phyloP scores from a whole-genome alignment of 2,797 vertebrate species.

The Lagorchestes hirsutus region DNA sequence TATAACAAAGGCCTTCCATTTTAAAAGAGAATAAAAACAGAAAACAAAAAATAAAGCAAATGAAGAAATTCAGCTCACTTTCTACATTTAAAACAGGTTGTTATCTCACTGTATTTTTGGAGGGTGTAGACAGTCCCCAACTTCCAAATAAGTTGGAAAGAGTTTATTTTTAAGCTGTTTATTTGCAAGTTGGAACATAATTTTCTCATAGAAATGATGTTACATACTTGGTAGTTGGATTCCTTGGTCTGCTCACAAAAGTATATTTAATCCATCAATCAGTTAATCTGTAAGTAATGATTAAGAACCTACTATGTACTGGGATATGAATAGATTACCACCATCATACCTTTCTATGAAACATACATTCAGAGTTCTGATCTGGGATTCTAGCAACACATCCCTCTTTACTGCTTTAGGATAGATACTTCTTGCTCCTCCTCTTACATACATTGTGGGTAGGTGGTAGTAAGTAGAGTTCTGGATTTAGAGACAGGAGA shows the following conservation, averaged over 20 bases:
- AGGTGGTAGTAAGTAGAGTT: neutral
- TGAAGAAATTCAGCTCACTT: neutral
- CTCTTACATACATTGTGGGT: neutral
- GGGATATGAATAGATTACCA: neutral
- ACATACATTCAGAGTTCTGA: neutral
- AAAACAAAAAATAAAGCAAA: conserved; percentile 27
- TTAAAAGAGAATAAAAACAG: conserved; percentile 8
- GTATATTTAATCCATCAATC: neutral
- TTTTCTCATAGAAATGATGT: neutral
- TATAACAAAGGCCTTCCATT: conserved; percentile 13
- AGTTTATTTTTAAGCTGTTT: neutral
- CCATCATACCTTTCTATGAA: neutral
- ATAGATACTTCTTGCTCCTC: neutral
- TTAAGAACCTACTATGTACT: neutral
- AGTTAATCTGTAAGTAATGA: neutral
- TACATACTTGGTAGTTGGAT: neutral
- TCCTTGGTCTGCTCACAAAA: neutral
- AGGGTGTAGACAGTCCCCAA: neutral
- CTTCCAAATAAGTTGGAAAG: neutral
- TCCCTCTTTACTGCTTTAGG: neutral
- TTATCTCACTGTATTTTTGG: neutral
- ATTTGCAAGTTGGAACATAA: neutral
- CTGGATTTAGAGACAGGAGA: neutral
- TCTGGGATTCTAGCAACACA: neutral
- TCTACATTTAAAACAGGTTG: neutral